Evolutionary conservation across 2,113 vertebrate genomes (phyloP).

Genomic region (Brevimyrus niger): DNA sequence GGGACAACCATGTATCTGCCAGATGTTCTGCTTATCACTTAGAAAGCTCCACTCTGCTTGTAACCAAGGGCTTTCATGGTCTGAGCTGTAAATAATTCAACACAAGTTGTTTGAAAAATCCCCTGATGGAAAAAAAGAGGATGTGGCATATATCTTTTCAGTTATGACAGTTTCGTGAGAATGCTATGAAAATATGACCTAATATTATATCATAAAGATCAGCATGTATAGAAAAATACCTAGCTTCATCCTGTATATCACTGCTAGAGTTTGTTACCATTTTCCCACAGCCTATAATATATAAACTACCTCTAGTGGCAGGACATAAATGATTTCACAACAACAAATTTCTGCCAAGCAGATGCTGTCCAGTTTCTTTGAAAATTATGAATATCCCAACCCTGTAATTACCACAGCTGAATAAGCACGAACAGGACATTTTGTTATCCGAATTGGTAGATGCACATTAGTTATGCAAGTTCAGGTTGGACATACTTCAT

Average conservation of each 20-base stretch:
- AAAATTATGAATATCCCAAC: not conserved
- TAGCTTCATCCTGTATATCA: not conserved
- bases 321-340: not conserved
- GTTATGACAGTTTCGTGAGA: not conserved
- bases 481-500: not conserved
- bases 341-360: not conserved
- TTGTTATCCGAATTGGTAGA: not conserved
- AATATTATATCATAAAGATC: slow-evolving; percentile 3
- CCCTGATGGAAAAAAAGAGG: not conserved
- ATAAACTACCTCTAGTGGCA: not conserved
- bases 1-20: slow-evolving; percentile 37
- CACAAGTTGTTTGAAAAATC: slow-evolving; percentile 1
- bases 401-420: not conserved
- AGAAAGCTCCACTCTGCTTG: slow-evolving; percentile 36
- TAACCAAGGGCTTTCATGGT: slow-evolving; percentile 13
- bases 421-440: not conserved
- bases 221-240: not conserved
- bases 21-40: slow-evolving; percentile 56
- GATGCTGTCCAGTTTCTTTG: not conserved
- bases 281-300: not conserved
- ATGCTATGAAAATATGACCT: not conserved
- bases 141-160: not conserved
- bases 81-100: not conserved
- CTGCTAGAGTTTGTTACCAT: not conserved
- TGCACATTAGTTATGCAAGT: not conserved